A percentile compares a stretch with the other conserved stretches of the same genome.
phyloP scores from a whole-genome alignment of 2,797 vertebrate genomes.

The Distichodus sexfasciatus region DNA sequence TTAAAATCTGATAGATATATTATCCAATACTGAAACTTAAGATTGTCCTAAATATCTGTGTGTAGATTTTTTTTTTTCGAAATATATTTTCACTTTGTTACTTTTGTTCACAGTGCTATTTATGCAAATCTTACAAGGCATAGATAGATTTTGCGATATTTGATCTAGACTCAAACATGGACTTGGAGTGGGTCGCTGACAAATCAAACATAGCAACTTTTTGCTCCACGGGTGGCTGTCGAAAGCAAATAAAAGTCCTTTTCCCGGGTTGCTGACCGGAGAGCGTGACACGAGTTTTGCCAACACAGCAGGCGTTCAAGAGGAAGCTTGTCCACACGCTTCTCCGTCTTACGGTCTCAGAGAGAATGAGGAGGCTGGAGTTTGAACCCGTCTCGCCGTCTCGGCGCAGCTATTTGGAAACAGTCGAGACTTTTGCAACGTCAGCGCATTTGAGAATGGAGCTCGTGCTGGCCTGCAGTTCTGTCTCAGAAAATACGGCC shows the following conservation, averaged over 20 bases:
- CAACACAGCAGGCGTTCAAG: constrained; percentile 56
- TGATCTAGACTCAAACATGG: too few relatives aligned
- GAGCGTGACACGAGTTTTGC: constrained; percentile 59
- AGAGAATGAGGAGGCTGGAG: constrained; percentile 33
- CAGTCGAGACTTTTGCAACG: constrained; percentile 10
- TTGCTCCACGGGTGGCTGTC: constrained; percentile 47
- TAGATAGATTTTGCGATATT: too few relatives aligned
- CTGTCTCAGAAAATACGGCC: constrained; percentile 38
- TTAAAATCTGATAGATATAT: too few relatives aligned
- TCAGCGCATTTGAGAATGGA: constrained; percentile 9
- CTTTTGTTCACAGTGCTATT: too few relatives aligned
- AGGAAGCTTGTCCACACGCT: constrained; percentile 50
- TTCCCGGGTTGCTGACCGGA: constrained; percentile 42
- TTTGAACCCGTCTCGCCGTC: constrained; percentile 45
- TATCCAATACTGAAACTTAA: too few relatives aligned
- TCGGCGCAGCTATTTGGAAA: constrained; percentile 59
- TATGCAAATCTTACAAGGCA: too few relatives aligned
- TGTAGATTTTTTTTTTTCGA: too few relatives aligned
- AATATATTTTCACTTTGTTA: too few relatives aligned
- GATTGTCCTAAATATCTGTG: too few relatives aligned
- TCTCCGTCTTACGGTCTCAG: constrained; percentile 16
- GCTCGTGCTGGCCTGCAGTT: constrained; percentile 1
- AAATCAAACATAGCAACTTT: constrained; percentile 56
- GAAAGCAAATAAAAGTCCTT: constrained; percentile 55
- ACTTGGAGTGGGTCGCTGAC: too few relatives aligned